Percentiles rank a stretch among this genome's conserved stretches.
These are phyloP conservation scores for Andrena camellia DNA, from an alignment of 2,888 invertebrate species.

Conservation along the genomic window DNA sequence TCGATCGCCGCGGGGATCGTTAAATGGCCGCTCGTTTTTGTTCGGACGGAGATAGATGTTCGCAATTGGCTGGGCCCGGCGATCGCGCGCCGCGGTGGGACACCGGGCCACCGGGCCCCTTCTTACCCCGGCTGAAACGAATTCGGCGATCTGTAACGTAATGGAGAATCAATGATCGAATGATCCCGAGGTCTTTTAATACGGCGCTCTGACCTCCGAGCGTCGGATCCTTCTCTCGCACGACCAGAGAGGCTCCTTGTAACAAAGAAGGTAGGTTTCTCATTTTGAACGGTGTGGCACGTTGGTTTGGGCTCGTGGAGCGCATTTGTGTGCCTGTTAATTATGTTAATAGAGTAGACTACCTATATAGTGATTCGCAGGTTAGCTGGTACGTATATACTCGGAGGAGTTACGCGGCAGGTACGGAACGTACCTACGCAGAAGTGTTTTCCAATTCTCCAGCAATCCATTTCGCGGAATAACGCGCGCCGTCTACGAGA, in stretches of 20 bases:
- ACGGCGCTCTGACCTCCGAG: no score
- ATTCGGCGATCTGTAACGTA: constrained; percentile 16
- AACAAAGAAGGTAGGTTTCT: no score
- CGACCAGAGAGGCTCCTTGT: no score
- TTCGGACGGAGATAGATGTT: constrained; percentile 38
- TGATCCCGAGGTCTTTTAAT: neutral
- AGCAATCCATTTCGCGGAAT: constrained; percentile 40
- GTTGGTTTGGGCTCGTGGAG: no score
- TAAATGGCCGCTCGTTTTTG: constrained; percentile 51
- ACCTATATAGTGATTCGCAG: no score
- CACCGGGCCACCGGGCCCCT: neutral
- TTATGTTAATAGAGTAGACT: no score
- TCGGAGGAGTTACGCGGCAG: neutral
- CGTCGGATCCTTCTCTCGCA: neutral
- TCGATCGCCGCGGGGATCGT: constrained; percentile 59
- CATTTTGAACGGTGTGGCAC: no score
- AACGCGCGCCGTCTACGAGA: constrained; percentile 18
- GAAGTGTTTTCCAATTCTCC: neutral
- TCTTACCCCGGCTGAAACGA: constrained; percentile 13
- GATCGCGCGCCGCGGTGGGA: constrained; percentile 38
- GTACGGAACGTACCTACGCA: neutral
- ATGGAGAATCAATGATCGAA: constrained; percentile 8
- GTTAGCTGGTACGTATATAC: no score
- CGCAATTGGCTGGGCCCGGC: constrained; percentile 12
- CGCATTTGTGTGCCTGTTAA: no score